Percentiles rank a stretch among this genome's conserved stretches.
phyloP scores from a whole-genome alignment of 2,797 vertebrate genomes.

The Psittacula echo region DNA sequence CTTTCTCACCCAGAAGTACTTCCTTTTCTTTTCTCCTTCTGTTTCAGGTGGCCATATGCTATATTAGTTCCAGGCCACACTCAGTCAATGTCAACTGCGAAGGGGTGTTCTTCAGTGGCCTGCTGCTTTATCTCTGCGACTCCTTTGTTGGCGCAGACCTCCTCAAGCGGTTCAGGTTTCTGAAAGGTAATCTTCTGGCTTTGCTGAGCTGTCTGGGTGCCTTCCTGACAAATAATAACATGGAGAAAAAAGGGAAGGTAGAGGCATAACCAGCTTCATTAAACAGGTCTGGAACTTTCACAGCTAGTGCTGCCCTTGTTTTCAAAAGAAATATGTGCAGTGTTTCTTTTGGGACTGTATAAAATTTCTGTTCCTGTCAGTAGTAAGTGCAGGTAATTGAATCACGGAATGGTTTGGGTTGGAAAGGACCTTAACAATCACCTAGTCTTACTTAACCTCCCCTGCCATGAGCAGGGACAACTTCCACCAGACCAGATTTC shows the following conservation, averaged over 20 bases:
- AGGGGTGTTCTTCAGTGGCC: conserved; percentile 92
- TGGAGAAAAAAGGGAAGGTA: not conserved
- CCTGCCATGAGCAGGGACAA: not conserved
- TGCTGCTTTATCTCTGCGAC: conserved; percentile 97
- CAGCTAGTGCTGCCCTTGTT: not conserved
- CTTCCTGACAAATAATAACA: not conserved
- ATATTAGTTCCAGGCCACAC: conserved; percentile 95
- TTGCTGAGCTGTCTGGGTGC: not conserved
- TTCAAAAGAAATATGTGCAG: not conserved
- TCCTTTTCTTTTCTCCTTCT: not conserved
- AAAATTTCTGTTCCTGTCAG: not conserved
- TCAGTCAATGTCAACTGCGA: conserved; percentile 92
- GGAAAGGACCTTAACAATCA: not conserved
- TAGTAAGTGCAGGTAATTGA: not conserved
- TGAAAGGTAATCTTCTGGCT: conserved; percentile 87
- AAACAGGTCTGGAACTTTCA: not conserved
- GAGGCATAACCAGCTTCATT: not conserved
- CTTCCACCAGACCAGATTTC: not conserved
- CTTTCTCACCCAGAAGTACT: not conserved
- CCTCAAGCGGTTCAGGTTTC: conserved; percentile 93
- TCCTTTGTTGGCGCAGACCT: conserved; percentile 95
- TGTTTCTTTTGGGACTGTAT: not conserved
- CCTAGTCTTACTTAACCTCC: not conserved
- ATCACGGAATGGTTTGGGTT: not conserved
- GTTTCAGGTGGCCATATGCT: conserved; percentile 91